Conservation (phyloP, 1,140 invertebrate species). For the Hesperophylax magnus region DNA sequence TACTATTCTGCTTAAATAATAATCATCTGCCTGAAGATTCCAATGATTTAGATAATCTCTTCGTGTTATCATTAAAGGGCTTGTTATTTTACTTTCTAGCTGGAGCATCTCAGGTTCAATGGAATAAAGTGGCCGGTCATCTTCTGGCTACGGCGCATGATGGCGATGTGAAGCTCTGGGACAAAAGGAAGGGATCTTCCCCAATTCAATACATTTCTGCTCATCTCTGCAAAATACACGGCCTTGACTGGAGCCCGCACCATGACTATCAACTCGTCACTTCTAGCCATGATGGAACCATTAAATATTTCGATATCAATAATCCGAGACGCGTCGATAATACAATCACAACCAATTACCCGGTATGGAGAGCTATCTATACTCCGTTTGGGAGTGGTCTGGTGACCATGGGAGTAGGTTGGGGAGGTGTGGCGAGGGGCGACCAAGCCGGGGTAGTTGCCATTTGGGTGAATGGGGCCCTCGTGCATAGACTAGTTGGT, state of each 20-base stretch:
- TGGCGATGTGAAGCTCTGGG: conserved; percentile 96
- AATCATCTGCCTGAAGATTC: too few species aligned
- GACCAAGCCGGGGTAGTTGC: conserved; percentile 69
- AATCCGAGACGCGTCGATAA: conserved; percentile 87
- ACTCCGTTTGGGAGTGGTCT: conserved; percentile 94
- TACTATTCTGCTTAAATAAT: too few species aligned
- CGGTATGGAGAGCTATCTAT: conserved; percentile 94
- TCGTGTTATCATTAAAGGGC: too few species aligned
- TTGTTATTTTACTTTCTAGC: conserved; percentile 70
- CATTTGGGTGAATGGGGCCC: conserved; percentile 66
- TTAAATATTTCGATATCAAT: conserved; percentile 94
- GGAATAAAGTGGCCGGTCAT: conserved; percentile 89
- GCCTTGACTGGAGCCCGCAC: conserved; percentile 93
- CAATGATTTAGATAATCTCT: too few species aligned
- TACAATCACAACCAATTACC: conserved; percentile 86
- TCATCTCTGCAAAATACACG: conserved; percentile 93
- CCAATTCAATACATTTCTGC: conserved; percentile 95
- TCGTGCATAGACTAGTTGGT: conserved; percentile 80
- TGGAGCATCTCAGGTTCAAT: conserved; percentile 94
- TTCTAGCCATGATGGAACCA: conserved; percentile 93
- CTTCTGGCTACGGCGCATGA: conserved; percentile 94
- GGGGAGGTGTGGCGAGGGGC: conserved; percentile 68
- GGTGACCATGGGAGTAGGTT: conserved; percentile 82
- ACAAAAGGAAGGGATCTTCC: conserved; percentile 88
- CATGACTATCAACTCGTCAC: conserved; percentile 91